Evolutionary conservation across 2,113 vertebrate genomes (phyloP).

Genomic region (Tyrannus savana): DNA sequence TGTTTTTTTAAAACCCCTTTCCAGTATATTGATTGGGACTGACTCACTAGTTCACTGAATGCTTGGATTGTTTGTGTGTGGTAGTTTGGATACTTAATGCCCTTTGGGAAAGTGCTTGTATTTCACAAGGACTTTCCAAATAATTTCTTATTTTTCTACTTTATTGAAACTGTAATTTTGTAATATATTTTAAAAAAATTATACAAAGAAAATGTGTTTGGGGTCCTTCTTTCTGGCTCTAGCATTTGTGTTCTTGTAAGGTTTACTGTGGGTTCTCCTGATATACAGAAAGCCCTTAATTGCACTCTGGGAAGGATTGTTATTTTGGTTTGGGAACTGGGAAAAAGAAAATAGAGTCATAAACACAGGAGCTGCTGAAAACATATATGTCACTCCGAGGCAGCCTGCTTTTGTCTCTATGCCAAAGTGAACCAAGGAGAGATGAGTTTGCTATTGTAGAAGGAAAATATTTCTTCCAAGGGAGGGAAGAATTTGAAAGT

Average conservation of each 20-base stretch:
- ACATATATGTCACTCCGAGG: background rate
- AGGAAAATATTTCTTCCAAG: background rate
- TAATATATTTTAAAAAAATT: slow-evolving; percentile 34
- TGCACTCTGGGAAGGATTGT: background rate
- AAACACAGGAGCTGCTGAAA: background rate
- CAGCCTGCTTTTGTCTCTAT: background rate
- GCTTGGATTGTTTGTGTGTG: background rate
- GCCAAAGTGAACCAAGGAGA: background rate
- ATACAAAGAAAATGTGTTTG: slow-evolving; percentile 20
- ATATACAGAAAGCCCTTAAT: background rate
- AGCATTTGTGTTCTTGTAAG: background rate
- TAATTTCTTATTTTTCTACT: slow-evolving; percentile 61
- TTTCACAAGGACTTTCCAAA: slow-evolving; percentile 37
- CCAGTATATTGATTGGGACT: background rate
- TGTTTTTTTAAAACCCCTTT: background rate
- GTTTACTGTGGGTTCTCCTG: background rate
- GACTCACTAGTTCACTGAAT: background rate
- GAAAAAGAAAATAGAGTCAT: background rate
- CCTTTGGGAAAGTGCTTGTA: background rate
- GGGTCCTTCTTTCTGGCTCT: background rate
- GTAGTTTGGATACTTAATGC: background rate
- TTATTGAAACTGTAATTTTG: slow-evolving; percentile 54
- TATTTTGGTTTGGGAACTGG: background rate
- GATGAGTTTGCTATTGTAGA: background rate
- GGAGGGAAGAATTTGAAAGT: background rate